Base-by-base conservation (phyloP, 2,113 vertebrate species). In the Toxotes jaculatrix region DNA sequence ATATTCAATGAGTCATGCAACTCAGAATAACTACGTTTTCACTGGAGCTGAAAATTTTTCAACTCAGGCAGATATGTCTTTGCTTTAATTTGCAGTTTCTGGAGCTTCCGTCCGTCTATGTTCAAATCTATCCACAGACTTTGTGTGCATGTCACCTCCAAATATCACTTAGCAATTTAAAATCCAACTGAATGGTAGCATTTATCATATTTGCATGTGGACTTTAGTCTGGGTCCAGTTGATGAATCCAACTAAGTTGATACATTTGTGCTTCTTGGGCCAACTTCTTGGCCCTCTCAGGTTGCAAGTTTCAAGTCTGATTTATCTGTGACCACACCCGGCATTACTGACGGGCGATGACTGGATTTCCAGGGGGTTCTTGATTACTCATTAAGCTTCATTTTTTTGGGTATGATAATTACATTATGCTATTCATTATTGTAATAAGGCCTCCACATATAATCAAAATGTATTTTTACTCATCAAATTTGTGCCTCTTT, bases 11-110 rank as follows among this genome's bases (percentile, higher is more conserved):
- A 77, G 51, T 72, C 23, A 51, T 10, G 27, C 61, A 53, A 36
- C 53, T 51, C 40, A 65, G 57, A 73, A 36, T 38, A 74, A 55
- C 55, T 34, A 21, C 67, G 21, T 49, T 72, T 55, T 27, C 4
- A 70, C 14, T 47, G 0, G 0, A 43, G 14, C n/a, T 42, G 11
- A 61, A 57, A 64, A 6, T 40, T 10, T 32, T 69, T 53, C 60
- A 62, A 5, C 53, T 62, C 60, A 62, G 21, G 59, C 59, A 61
- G 19, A 38, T 12, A 27, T 27, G 53, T 56, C n/a, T 23, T 23
- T 27, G 21, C n/a, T 27, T 23, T 56, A 56, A 56, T 56, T 27
- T 11, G 21, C n/a, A 56, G n/a, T 13, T 0, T 56, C n/a, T 27
- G 27, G 10, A 23, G 11, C n/a, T 12, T 27, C 10, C 21, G 12